Evolutionary conservation across 2,113 vertebrate species (phyloP), one percentile per base, ranked within the genome.

Genomic region (Tyto alba): DNA sequence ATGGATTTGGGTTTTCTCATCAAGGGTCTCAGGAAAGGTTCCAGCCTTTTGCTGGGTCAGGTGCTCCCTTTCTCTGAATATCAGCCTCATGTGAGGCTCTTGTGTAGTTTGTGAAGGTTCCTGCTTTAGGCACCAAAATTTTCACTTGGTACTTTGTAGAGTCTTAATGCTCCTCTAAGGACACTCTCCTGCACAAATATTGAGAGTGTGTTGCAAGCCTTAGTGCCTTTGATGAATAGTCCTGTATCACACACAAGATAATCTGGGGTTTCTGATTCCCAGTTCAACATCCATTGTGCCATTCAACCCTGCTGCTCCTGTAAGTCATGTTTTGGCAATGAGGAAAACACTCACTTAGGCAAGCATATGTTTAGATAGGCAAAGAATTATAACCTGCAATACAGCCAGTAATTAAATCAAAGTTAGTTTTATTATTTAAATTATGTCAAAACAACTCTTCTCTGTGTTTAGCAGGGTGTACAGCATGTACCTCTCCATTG

Each of bases 391-490:
- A 86, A 10, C 48, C 34, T 87, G 43, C 56, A 62, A 23, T 1
- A 8, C 21, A 66, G 25, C 41, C 40, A 76, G 32, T 68, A 57
- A 67, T 93, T 90, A 90, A 63, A 82, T 50, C 38, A 45, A 55
- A 64, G 36, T 40, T 57, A 48, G 59, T 85, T 79, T 82, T 45
- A 40, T 45, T 78, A 3, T 48, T 43, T 45, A 26, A 52, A 88
- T 48, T 47, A 34, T 87, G 60, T 67, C 79, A 87, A 88, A 93
- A 81, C 62, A 68, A 48, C 38, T 78, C 55, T 89, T 52, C 79
- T 80, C 80, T 82, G 22, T 78, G 73, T 84, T 96, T 87, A 94
- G 80, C 59, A 93, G 38, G 57, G 15, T 85, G 85, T 92, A 66
- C n/a, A 95, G 66, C n/a, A 52, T 94, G 17, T 75, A 34, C 16